Base-by-base conservation (phyloP, 2,888 invertebrate genomes). In the Morinoia aosen region DNA sequence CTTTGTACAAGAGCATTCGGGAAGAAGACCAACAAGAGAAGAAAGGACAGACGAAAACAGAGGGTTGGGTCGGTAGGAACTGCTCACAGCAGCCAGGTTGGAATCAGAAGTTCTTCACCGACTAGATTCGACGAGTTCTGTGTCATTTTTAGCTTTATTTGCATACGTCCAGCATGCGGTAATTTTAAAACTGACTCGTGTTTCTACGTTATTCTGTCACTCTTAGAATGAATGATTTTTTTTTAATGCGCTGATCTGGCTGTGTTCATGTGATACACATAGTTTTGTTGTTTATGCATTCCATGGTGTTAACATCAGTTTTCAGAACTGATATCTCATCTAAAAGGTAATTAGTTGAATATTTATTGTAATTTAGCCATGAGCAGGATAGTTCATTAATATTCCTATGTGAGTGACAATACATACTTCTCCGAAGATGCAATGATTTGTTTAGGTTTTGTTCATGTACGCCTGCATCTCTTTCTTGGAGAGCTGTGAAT, bases 1-100 rank as follows among this genome's bases (percentile, higher is more conserved):
- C 91, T 3, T 12, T 91, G 91, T 95, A 96, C 95, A 95, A 95
- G 95, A 95, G 61, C 93, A 95, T 39, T 11, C 33, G 5, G 64
- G 64, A 19, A 64, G 64, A 64, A 57, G 57, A 57, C 12, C 64
- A 19, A 64, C 14, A 64, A 64, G 64, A 64, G 25, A n/a, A n/a
- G n/a, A n/a, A n/a, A 64, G 58, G 16, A 64, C 12, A 64, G 64
- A 64, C 19, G 64, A 64, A n/a, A 64, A 25, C 5, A 19, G 58
- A 19, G 5, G 25, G 25, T 64, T 19, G 25, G 5, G 25, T 19
- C 12, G 64, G 19, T 5, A 64, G 25, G 25, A 64, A 64, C 25
- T 11, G 64, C 25, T 7, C 12, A 5, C 5, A 19, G 12, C 12
- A 64, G 25, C 64, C 64, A 19, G 64, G 64, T 64, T 64, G 64